phyloP scores from a whole-genome alignment of 2,113 vertebrate genomes.

The Dipodomys ordii region DNA sequence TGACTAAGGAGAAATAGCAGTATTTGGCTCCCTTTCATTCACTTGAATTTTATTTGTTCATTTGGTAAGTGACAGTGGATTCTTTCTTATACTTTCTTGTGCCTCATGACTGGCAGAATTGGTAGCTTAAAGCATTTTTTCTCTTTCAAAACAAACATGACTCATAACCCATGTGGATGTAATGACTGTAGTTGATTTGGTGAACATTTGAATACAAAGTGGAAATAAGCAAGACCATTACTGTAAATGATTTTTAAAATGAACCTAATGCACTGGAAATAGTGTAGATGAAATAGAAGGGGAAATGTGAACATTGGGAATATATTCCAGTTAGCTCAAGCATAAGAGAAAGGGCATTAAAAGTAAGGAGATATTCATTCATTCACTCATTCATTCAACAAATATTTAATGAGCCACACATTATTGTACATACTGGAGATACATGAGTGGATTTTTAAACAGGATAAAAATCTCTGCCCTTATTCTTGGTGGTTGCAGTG shows the following conservation, averaged over 20 bases:
- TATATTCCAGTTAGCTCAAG: constrained; percentile 31
- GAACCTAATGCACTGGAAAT: constrained; percentile 67
- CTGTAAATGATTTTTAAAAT: constrained; percentile 60
- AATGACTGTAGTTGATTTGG: constrained; percentile 61
- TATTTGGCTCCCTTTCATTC: not conserved
- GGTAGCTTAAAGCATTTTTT: constrained; percentile 55
- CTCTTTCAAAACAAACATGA: constrained; percentile 68
- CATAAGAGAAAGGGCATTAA: constrained; percentile 14
- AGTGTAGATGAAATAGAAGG: constrained; percentile 43
- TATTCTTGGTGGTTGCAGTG: too few relatives aligned
- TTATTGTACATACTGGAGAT: not conserved
- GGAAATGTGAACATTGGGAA: constrained; percentile 53
- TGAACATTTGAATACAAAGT: constrained; percentile 64
- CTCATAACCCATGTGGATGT: constrained; percentile 55
- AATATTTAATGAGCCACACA: constrained; percentile 12
- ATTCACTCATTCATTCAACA: constrained; percentile 25
- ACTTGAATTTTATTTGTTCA: constrained; percentile 16
- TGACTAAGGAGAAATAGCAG: too few relatives aligned
- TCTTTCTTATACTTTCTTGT: constrained; percentile 4
- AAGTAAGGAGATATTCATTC: constrained; percentile 36
- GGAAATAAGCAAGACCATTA: constrained; percentile 65
- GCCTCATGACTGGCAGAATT: constrained; percentile 10
- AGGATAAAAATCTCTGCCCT: not conserved
- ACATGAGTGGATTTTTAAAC: not conserved
- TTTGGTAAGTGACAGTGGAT: constrained; percentile 1